Percentiles rank a stretch among this genome's conserved stretches.
Conservation (phyloP, 1,140 invertebrate species). For the Brachionus rotundiformis region DNA sequence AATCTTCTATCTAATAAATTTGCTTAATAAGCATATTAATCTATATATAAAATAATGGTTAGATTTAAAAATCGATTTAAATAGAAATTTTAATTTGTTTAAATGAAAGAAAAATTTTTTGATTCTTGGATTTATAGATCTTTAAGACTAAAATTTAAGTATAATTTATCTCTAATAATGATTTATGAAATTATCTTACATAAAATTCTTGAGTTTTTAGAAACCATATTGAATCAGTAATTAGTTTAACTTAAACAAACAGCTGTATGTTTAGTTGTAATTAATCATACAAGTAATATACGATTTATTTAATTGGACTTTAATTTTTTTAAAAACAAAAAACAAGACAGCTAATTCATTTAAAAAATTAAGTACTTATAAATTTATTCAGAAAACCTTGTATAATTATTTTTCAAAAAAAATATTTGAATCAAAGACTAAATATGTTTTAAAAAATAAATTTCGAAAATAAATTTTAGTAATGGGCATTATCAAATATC, state of each 20-base stretch:
- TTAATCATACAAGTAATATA: neutral
- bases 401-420: too few relatives aligned
- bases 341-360: too few relatives aligned
- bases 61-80: too few relatives aligned
- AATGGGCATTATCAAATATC: neutral
- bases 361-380: too few relatives aligned
- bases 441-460: too few relatives aligned
- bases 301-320: too few relatives aligned
- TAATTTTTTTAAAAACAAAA: too few relatives aligned
- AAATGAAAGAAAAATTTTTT: too few relatives aligned
- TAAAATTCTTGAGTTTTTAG: neutral
- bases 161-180: neutral
- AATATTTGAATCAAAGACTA: too few relatives aligned
- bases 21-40: neutral
- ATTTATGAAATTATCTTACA: constrained; percentile 14
- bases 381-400: too few relatives aligned
- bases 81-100: too few relatives aligned
- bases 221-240: neutral
- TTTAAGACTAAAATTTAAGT: neutral
- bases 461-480: neutral
- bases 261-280: constrained; percentile 2
- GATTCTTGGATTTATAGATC: neutral
- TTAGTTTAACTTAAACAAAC: neutral
- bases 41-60: neutral
- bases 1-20: neutral